Conservation (phyloP, 2,797 vertebrate species). For the Anguilla megastoma region DNA sequence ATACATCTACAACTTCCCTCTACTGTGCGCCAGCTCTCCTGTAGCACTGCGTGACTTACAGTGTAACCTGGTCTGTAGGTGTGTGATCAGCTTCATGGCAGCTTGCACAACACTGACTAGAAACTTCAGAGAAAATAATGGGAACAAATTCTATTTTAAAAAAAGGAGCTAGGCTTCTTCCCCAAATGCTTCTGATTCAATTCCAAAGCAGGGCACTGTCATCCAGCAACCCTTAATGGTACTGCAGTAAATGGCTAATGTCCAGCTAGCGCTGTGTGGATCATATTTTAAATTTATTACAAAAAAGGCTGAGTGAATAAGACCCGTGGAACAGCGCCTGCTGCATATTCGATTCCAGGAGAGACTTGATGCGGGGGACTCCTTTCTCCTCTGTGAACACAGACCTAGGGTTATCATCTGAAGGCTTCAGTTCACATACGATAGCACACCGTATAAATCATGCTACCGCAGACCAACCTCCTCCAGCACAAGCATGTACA, state of each 20-base stretch:
- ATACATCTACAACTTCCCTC: background rate
- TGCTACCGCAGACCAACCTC: background rate
- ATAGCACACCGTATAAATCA: background rate
- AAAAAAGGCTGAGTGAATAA: background rate
- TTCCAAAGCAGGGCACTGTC: background rate
- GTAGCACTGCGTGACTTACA: background rate
- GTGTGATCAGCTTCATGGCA: background rate
- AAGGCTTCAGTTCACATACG: background rate
- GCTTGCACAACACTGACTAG: background rate
- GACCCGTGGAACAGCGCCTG: background rate
- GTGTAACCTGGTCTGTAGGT: background rate
- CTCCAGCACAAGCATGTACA: background rate
- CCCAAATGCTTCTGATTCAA: background rate
- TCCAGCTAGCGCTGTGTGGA: background rate
- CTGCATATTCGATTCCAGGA: background rate
- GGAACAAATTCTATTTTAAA: background rate
- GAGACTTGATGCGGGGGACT: background rate
- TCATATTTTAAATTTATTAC: slow-evolving; percentile 6
- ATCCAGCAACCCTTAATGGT: background rate
- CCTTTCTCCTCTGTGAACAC: background rate
- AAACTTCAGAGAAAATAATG: background rate
- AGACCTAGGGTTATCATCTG: background rate
- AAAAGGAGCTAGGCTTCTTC: background rate
- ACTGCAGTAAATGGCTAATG: background rate
- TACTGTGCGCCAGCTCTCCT: background rate